Evolutionary conservation across 2,113 vertebrate species (phyloP).

Genomic region (Anarhynchus alexandrinus): DNA sequence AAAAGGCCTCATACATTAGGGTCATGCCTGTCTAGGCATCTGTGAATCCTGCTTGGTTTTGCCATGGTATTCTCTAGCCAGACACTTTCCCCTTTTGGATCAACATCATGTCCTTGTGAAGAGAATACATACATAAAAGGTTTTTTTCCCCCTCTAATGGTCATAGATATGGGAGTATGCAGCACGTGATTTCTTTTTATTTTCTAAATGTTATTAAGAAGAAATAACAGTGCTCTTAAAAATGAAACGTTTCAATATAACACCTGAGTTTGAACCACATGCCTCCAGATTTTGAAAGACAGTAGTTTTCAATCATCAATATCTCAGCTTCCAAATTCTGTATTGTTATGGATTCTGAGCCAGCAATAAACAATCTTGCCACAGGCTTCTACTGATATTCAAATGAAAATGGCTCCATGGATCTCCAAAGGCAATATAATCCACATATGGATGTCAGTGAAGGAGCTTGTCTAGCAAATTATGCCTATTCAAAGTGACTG

Average conservation of each 20-base stretch:
- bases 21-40: not conserved
- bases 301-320: not conserved
- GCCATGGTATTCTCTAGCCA: not conserved
- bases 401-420: not conserved
- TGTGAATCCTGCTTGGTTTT: not conserved
- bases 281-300: not conserved
- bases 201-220: not conserved
- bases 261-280: not conserved
- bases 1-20: not conserved
- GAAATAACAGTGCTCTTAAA: not conserved
- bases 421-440: not conserved
- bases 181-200: not conserved
- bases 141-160: not conserved
- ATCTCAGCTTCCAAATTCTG: not conserved
- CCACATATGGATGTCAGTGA: not conserved
- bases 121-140: not conserved
- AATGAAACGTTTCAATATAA: not conserved
- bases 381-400: not conserved
- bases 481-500: not conserved
- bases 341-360: not conserved
- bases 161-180: not conserved
- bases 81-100: not conserved
- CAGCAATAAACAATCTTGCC: not conserved
- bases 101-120: not conserved
- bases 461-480: not conserved